These are phyloP conservation scores for Euglossa dilemma DNA, from an alignment of 1,140 invertebrate genomes.

Conservation along the genomic window DNA sequence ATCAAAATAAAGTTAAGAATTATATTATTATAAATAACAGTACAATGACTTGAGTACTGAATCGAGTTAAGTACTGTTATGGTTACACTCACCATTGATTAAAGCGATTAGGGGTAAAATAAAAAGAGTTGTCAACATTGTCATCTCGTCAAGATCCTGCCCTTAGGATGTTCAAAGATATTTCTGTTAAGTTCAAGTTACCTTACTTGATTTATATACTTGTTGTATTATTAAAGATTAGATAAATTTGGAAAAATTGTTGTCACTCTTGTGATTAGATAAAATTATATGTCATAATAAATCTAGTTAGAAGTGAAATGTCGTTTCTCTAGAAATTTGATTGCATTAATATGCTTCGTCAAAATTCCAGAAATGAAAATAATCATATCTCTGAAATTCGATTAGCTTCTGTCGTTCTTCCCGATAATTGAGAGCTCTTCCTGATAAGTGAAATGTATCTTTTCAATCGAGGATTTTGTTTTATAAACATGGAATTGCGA, in stretches of 20 bases:
- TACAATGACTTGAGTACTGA: neutral
- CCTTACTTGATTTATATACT: neutral
- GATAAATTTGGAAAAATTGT: slow-evolving; percentile 7
- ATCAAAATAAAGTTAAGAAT: neutral
- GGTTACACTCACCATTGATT: slow-evolving; percentile 17
- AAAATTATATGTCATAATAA: neutral
- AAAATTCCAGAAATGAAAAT: neutral
- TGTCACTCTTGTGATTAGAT: neutral
- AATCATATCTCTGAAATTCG: neutral
- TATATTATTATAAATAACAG: neutral
- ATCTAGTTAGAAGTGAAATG: neutral
- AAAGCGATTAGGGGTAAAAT: neutral
- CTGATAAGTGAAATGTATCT: neutral
- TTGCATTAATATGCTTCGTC: neutral
- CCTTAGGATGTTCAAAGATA: neutral
- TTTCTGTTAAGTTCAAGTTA: neutral
- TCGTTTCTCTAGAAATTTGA: neutral
- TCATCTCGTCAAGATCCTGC: neutral
- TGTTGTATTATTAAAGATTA: slow-evolving; percentile 23
- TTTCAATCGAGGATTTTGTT: neutral
- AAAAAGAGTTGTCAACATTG: neutral
- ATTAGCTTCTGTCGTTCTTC: neutral
- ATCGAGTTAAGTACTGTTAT: neutral
- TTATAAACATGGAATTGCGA: neutral
- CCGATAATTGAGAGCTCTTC: neutral